Conservation (phyloP, 2,113 vertebrate species). For the Marmota monax region DNA sequence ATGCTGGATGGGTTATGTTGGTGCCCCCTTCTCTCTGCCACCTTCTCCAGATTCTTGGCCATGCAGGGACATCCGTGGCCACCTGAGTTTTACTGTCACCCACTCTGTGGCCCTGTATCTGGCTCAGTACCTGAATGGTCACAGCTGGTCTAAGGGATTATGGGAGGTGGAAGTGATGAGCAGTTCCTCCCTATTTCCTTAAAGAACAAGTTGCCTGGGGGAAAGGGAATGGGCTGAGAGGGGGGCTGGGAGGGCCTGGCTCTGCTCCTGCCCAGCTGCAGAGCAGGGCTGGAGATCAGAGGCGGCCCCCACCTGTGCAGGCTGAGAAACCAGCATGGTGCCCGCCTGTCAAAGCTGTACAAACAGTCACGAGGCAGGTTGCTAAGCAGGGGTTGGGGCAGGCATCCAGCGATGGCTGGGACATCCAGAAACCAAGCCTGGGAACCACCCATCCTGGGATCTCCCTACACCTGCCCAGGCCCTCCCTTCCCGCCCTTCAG, state of each 20-base stretch:
- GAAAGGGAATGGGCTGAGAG: background rate
- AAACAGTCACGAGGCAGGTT: conserved; percentile 82
- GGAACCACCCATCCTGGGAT: conserved; percentile 68
- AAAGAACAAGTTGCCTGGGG: background rate
- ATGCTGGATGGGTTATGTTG: background rate
- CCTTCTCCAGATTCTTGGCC: conserved; percentile 6
- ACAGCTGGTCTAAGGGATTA: background rate
- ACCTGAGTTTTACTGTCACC: background rate
- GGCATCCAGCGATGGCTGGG: conserved; percentile 62
- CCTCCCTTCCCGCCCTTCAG: background rate
- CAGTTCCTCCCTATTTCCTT: background rate
- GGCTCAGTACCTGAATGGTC: background rate
- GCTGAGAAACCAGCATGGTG: conserved; percentile 75
- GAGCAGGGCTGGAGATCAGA: conserved; percentile 83
- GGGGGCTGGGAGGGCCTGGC: conserved; percentile 65
- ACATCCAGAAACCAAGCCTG: conserved; percentile 69
- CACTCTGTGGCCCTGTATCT: background rate
- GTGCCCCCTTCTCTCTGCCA: background rate
- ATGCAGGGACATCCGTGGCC: background rate
- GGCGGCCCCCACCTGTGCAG: conserved; percentile 78
- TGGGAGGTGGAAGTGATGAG: background rate
- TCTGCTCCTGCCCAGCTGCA: conserved; percentile 81
- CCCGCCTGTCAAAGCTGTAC: conserved; percentile 78
- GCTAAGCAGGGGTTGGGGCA: conserved; percentile 70
- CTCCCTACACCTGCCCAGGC: conserved; percentile 57